These are phyloP conservation scores for Tursiops truncatus DNA, from an alignment of 2,113 vertebrate species.

Conservation along the genomic window DNA sequence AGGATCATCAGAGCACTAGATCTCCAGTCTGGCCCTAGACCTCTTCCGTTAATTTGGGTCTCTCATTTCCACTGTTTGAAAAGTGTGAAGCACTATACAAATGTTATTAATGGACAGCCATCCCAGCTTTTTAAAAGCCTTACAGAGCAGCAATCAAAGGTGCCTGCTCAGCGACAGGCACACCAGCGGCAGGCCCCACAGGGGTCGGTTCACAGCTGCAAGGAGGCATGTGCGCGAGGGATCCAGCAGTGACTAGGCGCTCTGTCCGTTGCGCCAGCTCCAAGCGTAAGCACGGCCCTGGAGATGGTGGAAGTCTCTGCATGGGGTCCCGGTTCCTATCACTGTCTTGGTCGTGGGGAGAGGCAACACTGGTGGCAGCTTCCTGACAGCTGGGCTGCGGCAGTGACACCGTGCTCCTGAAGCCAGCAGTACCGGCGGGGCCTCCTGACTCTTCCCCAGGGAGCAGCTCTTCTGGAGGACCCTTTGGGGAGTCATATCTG, in stretches of 20 bases:
- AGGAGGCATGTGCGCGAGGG: accelerated
- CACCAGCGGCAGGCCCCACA: too few species aligned
- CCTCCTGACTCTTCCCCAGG: neutral
- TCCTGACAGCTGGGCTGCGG: accelerated
- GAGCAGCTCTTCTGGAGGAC: neutral
- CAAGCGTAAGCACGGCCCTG: accelerated
- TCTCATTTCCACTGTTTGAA: neutral
- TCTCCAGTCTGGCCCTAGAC: neutral
- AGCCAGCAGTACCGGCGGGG: neutral
- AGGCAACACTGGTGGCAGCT: too few species aligned
- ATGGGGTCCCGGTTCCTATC: accelerated
- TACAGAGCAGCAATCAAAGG: neutral
- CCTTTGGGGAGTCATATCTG: neutral
- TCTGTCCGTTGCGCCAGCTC: neutral
- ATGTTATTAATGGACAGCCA: neutral
- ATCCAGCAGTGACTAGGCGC: neutral
- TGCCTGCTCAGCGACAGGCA: neutral
- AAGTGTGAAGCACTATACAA: neutral
- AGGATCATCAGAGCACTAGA: neutral
- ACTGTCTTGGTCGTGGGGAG: neutral
- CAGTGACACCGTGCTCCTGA: neutral
- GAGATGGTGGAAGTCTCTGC: accelerated
- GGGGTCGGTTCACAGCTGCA: neutral
- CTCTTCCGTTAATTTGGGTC: neutral
- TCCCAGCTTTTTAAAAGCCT: neutral